phyloP scores from a whole-genome alignment of 1,140 invertebrate species.

The Diorhabda sublineata region DNA sequence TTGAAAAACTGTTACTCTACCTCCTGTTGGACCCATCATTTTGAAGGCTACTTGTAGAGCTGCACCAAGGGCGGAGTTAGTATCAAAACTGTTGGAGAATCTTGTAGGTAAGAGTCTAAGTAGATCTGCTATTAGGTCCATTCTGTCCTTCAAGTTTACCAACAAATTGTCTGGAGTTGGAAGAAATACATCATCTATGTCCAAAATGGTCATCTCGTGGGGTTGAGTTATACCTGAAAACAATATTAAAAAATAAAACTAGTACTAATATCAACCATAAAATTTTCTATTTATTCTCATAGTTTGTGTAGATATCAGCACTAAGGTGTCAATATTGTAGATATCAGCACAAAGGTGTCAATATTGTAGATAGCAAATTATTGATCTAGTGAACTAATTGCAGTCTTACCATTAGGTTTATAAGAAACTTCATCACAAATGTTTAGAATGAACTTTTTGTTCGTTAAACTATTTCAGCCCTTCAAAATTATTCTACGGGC shows the following conservation, averaged over 20 bases:
- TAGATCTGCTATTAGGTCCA: constrained; percentile 75
- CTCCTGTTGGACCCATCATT: constrained; percentile 88
- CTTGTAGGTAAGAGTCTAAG: constrained; percentile 75
- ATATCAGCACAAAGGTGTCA: too few species aligned
- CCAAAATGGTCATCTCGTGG: constrained; percentile 87
- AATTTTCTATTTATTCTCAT: too few species aligned
- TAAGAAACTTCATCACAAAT: too few species aligned
- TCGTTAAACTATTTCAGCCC: too few species aligned
- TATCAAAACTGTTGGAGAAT: constrained; percentile 69
- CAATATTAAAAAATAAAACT: constrained; percentile 30
- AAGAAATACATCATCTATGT: constrained; percentile 87
- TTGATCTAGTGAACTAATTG: too few species aligned
- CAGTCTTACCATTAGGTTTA: too few species aligned
- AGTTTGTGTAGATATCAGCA: too few species aligned
- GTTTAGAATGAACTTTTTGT: too few species aligned
- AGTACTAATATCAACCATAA: too few species aligned
- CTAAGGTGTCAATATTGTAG: too few species aligned
- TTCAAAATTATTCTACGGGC: too few species aligned
- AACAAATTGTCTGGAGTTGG: constrained; percentile 88
- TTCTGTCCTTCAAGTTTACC: constrained; percentile 85
- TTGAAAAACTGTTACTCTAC: constrained; percentile 92
- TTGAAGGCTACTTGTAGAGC: constrained; percentile 90
- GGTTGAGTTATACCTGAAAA: constrained; percentile 65
- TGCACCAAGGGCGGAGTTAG: constrained; percentile 80
- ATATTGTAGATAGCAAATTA: too few species aligned